Evolutionary conservation across 2,113 vertebrate genomes (phyloP).

Genomic region (Microtus oregoni): DNA sequence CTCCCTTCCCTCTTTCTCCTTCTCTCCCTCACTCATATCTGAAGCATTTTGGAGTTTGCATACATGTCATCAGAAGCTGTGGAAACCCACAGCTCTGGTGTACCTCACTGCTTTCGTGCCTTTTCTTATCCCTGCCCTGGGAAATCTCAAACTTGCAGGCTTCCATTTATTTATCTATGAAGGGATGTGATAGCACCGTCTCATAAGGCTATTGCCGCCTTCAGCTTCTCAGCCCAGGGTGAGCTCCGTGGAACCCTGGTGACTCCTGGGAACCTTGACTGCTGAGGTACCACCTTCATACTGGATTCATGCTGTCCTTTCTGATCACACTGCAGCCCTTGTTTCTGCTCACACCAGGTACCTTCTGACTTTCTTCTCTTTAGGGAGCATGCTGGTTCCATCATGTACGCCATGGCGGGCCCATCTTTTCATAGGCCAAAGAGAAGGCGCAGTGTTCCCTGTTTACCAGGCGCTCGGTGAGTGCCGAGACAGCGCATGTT

Average conservation of each 20-base stretch:
- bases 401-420: fast-evolving
- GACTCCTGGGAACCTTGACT: background rate
- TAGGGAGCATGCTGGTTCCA: fast-evolving
- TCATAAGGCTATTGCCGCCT: fast-evolving
- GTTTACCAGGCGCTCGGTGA: background rate
- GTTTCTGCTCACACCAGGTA: fast-evolving
- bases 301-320: no score
- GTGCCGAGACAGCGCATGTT: background rate
- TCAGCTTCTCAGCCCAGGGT: fast-evolving
- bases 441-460: background rate
- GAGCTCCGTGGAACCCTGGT: fast-evolving
- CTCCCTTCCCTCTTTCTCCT: background rate
- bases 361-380: background rate
- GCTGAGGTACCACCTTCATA: fast-evolving
- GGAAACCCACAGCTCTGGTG: background rate
- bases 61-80: background rate
- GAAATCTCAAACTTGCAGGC: background rate
- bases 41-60: background rate
- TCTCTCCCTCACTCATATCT: background rate
- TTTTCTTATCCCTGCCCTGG: background rate
- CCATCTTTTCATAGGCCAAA: background rate
- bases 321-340: fast-evolving
- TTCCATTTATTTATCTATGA: background rate
- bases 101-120: fast-evolving
- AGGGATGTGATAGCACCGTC: no score